phyloP scores from a whole-genome alignment of 2,113 vertebrate species.

The Poecilia latipinna region DNA sequence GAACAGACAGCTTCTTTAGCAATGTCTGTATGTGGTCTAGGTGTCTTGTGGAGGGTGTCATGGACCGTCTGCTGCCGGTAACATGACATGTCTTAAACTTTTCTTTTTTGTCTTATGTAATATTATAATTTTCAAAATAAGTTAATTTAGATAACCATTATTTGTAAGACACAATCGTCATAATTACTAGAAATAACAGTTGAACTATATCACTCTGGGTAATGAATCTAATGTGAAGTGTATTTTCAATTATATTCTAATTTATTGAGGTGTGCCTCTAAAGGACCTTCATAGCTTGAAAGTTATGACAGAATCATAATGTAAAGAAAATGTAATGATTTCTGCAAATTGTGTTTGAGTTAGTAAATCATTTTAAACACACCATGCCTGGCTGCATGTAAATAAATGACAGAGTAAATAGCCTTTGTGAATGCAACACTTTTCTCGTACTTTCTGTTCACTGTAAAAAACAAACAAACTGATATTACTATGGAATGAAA shows the following conservation, averaged over 20 bases:
- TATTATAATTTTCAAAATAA: too few relatives aligned
- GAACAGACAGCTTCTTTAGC: too few relatives aligned
- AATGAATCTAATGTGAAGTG: too few relatives aligned
- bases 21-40: too few relatives aligned
- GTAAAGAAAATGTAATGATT: not conserved
- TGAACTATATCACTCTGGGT: too few relatives aligned
- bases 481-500: not conserved
- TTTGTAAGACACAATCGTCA: too few relatives aligned
- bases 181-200: too few relatives aligned
- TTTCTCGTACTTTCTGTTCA: not conserved
- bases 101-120: too few relatives aligned
- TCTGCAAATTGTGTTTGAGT: not conserved
- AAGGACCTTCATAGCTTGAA: not conserved
- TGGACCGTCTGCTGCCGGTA: too few relatives aligned
- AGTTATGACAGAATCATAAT: not conserved
- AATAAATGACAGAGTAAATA: not conserved
- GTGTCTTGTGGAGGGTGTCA: too few relatives aligned
- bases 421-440: not conserved
- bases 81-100: too few relatives aligned
- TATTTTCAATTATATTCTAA: not conserved
- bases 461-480: not conserved
- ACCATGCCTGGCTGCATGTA: not conserved
- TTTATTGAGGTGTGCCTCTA: not conserved
- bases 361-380: not conserved
- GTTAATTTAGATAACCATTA: too few relatives aligned